Percentiles rank a stretch among this genome's conserved stretches.
Conservation (phyloP, 1,140 invertebrate genomes). For the Brachionus manjavacas region DNA sequence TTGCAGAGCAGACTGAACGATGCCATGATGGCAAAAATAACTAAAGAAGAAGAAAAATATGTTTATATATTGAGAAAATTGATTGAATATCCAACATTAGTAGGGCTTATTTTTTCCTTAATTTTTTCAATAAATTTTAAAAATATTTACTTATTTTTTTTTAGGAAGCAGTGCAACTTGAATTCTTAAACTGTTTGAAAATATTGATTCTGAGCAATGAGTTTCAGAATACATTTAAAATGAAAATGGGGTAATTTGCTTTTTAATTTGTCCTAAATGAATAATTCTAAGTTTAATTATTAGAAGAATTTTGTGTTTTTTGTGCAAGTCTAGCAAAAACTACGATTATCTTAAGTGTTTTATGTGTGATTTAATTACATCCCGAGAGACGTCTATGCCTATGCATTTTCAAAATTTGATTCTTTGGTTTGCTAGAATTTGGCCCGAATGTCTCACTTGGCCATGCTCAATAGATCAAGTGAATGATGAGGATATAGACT, state of each 20-base stretch:
- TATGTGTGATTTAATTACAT: neutral
- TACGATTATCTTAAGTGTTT: neutral
- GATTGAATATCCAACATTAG: neutral
- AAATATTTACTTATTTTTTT: neutral
- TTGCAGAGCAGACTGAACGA: conserved; percentile 10
- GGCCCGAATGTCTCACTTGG: conserved; percentile 33
- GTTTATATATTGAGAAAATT: conserved; percentile 33
- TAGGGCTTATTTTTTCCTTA: neutral
- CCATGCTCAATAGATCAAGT: conserved; percentile 19
- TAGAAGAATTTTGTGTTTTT: conserved; percentile 20
- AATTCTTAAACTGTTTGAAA: conserved; percentile 13
- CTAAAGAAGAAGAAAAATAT: conserved; percentile 40
- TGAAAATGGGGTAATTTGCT: conserved; percentile 25
- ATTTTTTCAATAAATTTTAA: neutral
- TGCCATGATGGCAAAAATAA: conserved; percentile 19
- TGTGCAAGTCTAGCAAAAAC: conserved; percentile 16
- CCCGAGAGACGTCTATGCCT: neutral
- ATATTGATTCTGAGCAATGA: neutral
- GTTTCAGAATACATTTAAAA: neutral
- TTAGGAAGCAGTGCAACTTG: neutral
- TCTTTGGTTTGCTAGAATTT: conserved; percentile 12
- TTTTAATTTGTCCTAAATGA: neutral
- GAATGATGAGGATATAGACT: neutral
- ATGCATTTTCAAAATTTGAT: conserved; percentile 16
- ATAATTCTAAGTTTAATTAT: neutral